Evolutionary conservation across 2,888 invertebrate genomes (phyloP).

Genomic region (Cinara cedri): DNA sequence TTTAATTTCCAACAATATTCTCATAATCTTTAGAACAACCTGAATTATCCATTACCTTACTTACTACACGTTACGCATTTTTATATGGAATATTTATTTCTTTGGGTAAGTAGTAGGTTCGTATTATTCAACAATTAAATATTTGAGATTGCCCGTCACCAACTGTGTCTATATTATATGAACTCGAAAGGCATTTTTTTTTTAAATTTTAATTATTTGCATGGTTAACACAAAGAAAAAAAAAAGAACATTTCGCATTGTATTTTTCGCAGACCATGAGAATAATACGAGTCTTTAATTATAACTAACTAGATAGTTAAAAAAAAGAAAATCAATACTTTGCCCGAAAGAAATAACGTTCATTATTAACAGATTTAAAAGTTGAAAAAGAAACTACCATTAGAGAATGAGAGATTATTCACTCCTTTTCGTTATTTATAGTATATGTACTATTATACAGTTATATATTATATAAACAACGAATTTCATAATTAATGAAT

Average conservation of each 20-base stretch:
- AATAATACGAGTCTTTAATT: neutral
- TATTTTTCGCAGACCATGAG: neutral
- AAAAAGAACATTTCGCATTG: neutral
- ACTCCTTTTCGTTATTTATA: neutral
- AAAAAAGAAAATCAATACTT: neutral
- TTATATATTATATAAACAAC: neutral
- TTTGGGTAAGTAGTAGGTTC: no score
- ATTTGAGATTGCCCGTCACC: no score
- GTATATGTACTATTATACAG: neutral
- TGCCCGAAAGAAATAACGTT: neutral
- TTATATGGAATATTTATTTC: no score
- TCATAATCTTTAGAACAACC: no score
- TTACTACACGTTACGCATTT: no score
- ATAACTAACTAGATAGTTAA: neutral
- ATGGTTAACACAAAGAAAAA: neutral
- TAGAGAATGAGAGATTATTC: neutral
- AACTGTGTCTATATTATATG: no score
- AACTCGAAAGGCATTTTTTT: neutral
- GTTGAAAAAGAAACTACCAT: neutral
- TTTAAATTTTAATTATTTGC: neutral
- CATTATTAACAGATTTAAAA: slow-evolving; percentile 19
- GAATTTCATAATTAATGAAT: slow-evolving; percentile 26
- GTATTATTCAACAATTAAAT: no score
- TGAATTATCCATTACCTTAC: no score
- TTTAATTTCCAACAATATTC: no score